phyloP scores from a whole-genome alignment of 2,888 invertebrate genomes.

The Hedychridium roseum region DNA sequence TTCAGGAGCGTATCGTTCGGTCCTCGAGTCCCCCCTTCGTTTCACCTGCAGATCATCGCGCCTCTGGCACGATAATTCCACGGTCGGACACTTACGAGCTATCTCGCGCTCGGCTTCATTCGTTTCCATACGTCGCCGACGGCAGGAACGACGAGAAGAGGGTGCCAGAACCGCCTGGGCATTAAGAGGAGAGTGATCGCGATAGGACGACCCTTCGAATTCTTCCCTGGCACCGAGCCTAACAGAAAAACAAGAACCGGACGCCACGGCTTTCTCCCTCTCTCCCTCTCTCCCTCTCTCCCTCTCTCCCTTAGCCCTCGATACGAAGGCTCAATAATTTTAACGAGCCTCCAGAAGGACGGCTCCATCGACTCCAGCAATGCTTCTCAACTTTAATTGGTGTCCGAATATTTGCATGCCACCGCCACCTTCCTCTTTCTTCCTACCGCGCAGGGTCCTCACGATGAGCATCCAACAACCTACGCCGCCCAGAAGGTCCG shows the following conservation, averaged over 20 bases:
- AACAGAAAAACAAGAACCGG: constrained; percentile 26
- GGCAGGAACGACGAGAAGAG: constrained; percentile 11
- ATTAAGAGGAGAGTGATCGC: constrained; percentile 25
- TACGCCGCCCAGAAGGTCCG: too few relatives aligned
- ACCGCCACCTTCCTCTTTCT: not conserved
- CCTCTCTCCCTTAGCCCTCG: too few relatives aligned
- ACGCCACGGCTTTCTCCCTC: too few relatives aligned
- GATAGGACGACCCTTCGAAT: constrained; percentile 29
- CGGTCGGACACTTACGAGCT: constrained; percentile 24
- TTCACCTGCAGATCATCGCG: constrained; percentile 21
- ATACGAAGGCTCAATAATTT: constrained; percentile 54
- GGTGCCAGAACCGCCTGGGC: constrained; percentile 3
- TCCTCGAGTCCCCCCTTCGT: too few relatives aligned
- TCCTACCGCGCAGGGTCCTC: not conserved
- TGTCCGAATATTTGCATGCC: constrained; percentile 47
- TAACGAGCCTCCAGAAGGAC: constrained; percentile 47
- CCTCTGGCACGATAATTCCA: constrained; percentile 33
- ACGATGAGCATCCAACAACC: not conserved
- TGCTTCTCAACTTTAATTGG: constrained; percentile 52
- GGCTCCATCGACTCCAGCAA: too few relatives aligned
- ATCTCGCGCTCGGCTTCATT: constrained; percentile 18
- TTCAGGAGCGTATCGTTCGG: too few relatives aligned
- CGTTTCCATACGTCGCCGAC: constrained; percentile 15
- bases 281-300: too few relatives aligned
- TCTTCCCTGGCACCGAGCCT: constrained; percentile 9